Percentiles rank a stretch among this genome's conserved stretches.
Evolutionary conservation across 2,888 invertebrate genomes (phyloP).

Genomic region (Timema podura): DNA sequence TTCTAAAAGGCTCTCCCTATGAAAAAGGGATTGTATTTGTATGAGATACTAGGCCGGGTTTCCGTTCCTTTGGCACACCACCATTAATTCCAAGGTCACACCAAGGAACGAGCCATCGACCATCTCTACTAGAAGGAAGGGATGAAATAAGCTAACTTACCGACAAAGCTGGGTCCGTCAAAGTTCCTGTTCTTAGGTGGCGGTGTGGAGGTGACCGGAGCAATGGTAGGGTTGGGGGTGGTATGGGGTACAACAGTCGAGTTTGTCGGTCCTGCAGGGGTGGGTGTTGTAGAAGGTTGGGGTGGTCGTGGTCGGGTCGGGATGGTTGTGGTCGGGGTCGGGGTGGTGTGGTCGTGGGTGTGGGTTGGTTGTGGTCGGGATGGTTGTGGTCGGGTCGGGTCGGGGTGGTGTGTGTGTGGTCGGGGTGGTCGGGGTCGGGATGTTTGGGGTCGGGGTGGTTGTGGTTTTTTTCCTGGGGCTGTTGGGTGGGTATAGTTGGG

Average conservation of each 20-base stretch:
- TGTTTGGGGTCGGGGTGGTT: not conserved
- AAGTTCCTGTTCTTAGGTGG: conserved; percentile 50
- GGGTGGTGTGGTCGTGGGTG: conserved; percentile 36
- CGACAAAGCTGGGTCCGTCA: conserved; percentile 70
- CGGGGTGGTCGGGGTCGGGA: not conserved
- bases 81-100: too few species aligned
- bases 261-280: conserved; percentile 32
- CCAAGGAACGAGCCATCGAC: too few species aligned
- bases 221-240: conserved; percentile 31
- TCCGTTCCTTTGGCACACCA: too few species aligned
- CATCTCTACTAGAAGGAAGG: conserved; percentile 8
- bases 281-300: conserved; percentile 33
- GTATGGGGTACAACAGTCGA: conserved; percentile 25
- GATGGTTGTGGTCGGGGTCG: conserved; percentile 25
- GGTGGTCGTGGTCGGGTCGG: conserved; percentile 32
- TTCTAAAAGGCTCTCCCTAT: too few species aligned
- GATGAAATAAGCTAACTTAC: conserved; percentile 25
- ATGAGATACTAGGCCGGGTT: too few species aligned
- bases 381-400: conserved; percentile 22
- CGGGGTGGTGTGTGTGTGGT: conserved; percentile 16
- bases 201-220: conserved; percentile 19
- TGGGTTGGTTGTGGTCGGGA: conserved; percentile 26
- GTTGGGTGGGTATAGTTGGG: not conserved
- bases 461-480: not conserved
- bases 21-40: too few species aligned